These are phyloP conservation scores for Eretmochelys imbricata DNA, from an alignment of 2,113 vertebrate genomes.

Conservation along the genomic window DNA sequence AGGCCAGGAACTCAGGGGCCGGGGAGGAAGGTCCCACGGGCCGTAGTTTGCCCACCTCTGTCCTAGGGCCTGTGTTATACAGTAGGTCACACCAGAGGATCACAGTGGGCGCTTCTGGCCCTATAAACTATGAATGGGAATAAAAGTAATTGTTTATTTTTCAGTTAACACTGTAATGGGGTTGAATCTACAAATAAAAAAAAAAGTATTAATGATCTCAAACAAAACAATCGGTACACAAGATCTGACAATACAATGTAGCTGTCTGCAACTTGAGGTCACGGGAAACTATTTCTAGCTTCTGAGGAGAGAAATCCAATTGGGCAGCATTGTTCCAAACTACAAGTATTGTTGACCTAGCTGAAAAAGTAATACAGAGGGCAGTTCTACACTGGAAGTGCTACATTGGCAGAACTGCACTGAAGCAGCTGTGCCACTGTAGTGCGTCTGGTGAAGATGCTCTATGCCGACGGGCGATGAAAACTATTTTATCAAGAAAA, in stretches of 20 bases:
- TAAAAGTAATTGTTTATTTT: neutral
- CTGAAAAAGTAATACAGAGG: neutral
- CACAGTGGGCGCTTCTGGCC: neutral
- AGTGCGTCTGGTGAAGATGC: too few relatives aligned
- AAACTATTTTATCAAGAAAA: neutral
- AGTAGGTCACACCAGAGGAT: neutral
- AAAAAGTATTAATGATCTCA: too few relatives aligned
- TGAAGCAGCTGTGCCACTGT: too few relatives aligned
- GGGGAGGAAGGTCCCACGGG: too few relatives aligned
- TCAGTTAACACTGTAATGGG: too few relatives aligned
- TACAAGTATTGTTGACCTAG: too few relatives aligned
- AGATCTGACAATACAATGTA: neutral
- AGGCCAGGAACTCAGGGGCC: too few relatives aligned
- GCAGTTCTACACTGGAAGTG: too few relatives aligned
- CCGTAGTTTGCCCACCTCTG: too few relatives aligned
- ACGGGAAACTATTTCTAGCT: neutral
- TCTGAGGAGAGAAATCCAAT: neutral
- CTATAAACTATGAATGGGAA: neutral
- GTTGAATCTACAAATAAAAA: too few relatives aligned
- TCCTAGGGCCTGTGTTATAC: neutral
- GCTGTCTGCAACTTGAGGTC: neutral
- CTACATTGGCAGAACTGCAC: too few relatives aligned
- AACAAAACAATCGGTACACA: neutral
- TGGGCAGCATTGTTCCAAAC: neutral
- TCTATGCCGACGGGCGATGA: too few relatives aligned